Percentiles rank a stretch among this genome's conserved stretches.
phyloP scores from a whole-genome alignment of 2,888 invertebrate genomes.

The Xestia rhomboidea region DNA sequence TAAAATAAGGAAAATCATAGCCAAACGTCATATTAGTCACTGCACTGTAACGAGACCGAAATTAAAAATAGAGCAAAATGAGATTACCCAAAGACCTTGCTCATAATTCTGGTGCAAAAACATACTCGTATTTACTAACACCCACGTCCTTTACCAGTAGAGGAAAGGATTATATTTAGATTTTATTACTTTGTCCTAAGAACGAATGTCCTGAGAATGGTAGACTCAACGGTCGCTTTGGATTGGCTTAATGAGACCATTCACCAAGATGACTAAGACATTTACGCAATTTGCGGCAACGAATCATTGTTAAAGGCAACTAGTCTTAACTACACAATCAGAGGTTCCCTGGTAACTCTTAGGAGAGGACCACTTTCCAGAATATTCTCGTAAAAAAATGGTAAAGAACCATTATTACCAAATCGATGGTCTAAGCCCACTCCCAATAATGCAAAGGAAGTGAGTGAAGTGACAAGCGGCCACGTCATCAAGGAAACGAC shows the following conservation, averaged over 20 bases:
- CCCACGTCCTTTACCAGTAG: slow-evolving; percentile 43
- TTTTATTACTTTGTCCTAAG: slow-evolving; percentile 54
- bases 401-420: slow-evolving; percentile 10
- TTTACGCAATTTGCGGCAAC: slow-evolving; percentile 36
- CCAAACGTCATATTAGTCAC: slow-evolving; percentile 24
- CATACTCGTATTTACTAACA: slow-evolving; percentile 55
- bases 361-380: background rate
- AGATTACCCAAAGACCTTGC: slow-evolving; percentile 61
- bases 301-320: slow-evolving; percentile 30
- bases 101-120: slow-evolving; percentile 58
- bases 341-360: background rate
- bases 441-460: slow-evolving; percentile 68
- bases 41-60: slow-evolving; percentile 4
- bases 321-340: slow-evolving; percentile 19
- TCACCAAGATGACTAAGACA: slow-evolving; percentile 52
- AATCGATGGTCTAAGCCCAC: slow-evolving; percentile 46
- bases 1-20: slow-evolving; percentile 11
- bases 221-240: slow-evolving; percentile 16
- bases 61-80: slow-evolving; percentile 55
- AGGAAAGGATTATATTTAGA: slow-evolving; percentile 62
- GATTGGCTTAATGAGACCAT: slow-evolving; percentile 39
- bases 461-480: slow-evolving; percentile 66
- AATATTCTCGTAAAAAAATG: background rate
- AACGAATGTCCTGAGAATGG: slow-evolving; percentile 39
- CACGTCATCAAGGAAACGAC: slow-evolving; percentile 78